These are phyloP conservation scores for Choristoneura rosaceana DNA, from an alignment of 2,888 invertebrate genomes.

Conservation along the genomic window DNA sequence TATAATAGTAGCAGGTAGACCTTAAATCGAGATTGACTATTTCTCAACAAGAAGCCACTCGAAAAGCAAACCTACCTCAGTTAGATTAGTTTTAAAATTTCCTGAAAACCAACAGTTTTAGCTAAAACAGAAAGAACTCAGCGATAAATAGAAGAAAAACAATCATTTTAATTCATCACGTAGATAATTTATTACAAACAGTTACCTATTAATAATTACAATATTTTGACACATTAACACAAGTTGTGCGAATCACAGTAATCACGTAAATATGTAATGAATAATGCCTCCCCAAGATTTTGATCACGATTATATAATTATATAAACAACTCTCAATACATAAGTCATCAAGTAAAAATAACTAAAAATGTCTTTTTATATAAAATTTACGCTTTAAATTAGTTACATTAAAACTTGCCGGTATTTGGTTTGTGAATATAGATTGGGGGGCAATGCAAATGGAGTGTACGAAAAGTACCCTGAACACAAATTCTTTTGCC, in stretches of 20 bases:
- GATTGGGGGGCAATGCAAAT: no score
- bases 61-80: no score
- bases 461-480: no score
- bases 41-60: no score
- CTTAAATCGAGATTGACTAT: no score
- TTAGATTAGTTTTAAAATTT: no score
- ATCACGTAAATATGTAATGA: background rate
- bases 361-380: background rate
- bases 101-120: background rate
- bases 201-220: background rate
- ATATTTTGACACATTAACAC: conserved; percentile 35
- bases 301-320: background rate
- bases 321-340: background rate
- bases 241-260: conserved; percentile 39
- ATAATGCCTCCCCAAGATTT: background rate
- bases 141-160: background rate
- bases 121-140: background rate
- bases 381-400: no score
- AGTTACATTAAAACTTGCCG: no score
- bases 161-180: background rate
- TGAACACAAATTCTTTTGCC: no score
- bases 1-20: no score
- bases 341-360: background rate
- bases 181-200: conserved; percentile 32
- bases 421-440: no score